These are phyloP conservation scores for Drosophila setifemur DNA, from an alignment of 1,140 invertebrate genomes.

Conservation along the genomic window DNA sequence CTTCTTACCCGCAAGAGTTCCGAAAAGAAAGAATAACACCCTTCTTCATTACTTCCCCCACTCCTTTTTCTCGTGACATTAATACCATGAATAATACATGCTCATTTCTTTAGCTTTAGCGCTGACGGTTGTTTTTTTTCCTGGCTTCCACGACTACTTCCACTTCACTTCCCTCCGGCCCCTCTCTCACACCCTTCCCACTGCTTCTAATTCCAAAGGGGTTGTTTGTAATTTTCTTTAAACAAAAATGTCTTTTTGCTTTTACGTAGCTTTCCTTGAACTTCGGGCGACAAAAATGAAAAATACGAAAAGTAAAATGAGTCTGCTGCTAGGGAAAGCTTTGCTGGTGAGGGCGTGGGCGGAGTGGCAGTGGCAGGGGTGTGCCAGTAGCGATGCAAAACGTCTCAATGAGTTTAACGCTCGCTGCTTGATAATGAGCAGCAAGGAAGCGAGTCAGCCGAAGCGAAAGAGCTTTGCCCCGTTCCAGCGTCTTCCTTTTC, in stretches of 20 bases:
- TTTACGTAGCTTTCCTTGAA: conserved; percentile 68
- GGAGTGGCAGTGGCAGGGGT: neutral
- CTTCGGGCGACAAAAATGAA: conserved; percentile 71
- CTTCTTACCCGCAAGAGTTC: no score
- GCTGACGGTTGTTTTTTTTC: conserved; percentile 23
- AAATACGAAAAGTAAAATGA: conserved; percentile 58
- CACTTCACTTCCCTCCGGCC: conserved; percentile 5
- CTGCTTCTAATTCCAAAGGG: conserved; percentile 70
- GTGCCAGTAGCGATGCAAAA: conserved; percentile 39
- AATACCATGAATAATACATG: conserved; percentile 79
- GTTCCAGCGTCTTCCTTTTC: neutral
- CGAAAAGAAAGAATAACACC: no score
- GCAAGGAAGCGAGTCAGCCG: conserved; percentile 25
- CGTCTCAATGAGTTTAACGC: conserved; percentile 81
- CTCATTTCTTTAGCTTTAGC: conserved; percentile 70
- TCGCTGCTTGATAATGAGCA: conserved; percentile 77
- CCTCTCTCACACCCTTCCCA: no score
- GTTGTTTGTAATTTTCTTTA: conserved; percentile 77
- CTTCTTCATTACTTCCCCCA: neutral
- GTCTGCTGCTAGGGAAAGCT: conserved; percentile 36
- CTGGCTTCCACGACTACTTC: neutral
- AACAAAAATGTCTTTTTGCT: conserved; percentile 76
- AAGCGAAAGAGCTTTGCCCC: conserved; percentile 13
- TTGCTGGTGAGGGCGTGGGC: neutral
- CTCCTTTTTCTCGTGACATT: conserved; percentile 50